Evolutionary conservation across 1,140 invertebrate species (phyloP), one percentile per base, ranked within the genome.

Genomic region (Drosophila ficusphila): DNA sequence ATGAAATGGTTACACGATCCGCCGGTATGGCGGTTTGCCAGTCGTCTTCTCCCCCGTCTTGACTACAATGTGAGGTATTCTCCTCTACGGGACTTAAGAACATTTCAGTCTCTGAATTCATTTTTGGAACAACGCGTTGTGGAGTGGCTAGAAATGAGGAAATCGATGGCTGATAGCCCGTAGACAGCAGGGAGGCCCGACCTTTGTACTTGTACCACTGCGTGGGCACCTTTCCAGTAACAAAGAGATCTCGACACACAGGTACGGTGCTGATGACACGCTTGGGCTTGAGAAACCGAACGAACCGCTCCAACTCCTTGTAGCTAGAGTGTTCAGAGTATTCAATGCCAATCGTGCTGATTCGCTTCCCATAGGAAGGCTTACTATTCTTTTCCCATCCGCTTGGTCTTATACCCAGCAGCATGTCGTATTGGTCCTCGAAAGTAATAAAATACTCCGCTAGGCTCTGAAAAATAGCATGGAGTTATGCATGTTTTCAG

Each of bases 271-370:
- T 91, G 2, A 91, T 83, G 2, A 91, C 88, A 4, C 64, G 38
- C 31, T 71, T 71, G 3, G 90, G 90, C n/a, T 90, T 91, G 0
- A 91, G 21, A 14, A 78, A 91, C 8, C 76, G 71, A n/a, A 91
- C 89, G 46, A 91, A 91, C 3, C 90, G 75, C 53, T 89, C 72
- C 4, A 91, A 48, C 29, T 91, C 91, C 23, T 72, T 73, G 39
- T 90, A 83, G 49, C 90, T 90, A 0, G 90, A 91, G 73, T 91
- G 91, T 21, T 91, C 91, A 0, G 90, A 91, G 47, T 91, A 91
- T 38, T 91, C 89, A 12, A 91, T 69, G 3, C 90, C 90, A 12
- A 91, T 69, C 5, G 76, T 67, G 61, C 90, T 90, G 6, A 91
- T 88, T 18, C 64, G 62, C n/a, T 79, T 79, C n/a, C 91, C 74